Evolutionary conservation across 2,888 invertebrate species (phyloP), one percentile per base, ranked within the genome.

Genomic region (Zhuqinia jingwanae): DNA sequence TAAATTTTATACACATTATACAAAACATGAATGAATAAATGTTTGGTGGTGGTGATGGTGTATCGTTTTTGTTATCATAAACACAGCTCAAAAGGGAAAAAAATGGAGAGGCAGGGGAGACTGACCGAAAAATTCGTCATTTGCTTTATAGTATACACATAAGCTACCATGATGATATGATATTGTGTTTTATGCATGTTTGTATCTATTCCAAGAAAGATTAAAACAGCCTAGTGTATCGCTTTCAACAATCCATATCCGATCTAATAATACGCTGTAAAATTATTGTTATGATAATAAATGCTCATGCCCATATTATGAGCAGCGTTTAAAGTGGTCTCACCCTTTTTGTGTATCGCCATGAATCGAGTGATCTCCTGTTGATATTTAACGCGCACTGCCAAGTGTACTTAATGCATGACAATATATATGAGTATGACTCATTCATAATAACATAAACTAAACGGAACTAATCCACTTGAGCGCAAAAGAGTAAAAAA

Each of bases 321-420:
- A 73, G 11, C 27, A 22, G 11, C 27, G 30, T 56, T 78, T 78
- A 27, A 27, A 68, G 50, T 68, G 68, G 60, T 76, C 84, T 83
- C 82, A 58, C 83, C 83, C 83, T 76, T 83, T 76, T 77, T 83
- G 15, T 83, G 30, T 84, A 77, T 70, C 68, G 77, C 15, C 53
- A 78, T 84, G 84, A 84, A 77, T 84, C 70, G 3, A 84, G n/a
- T n/a, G 76, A 68, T 77, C 77, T 56, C 77, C 84, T 84, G 84
- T 78, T 68, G 77, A 84, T 77, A 65, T 70, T 84, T 84, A 84
- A 84, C 84, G 84, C 84, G 65, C 45, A 36, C 36, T 36, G 36
- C 36, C 36, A 58, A 75, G 27, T 45, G 77, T 50, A 78, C 50
- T n/a, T n/a, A n/a, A 53, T 6, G 45, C 45, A 68, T 30, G 70